Evolutionary conservation across 2,113 vertebrate genomes (phyloP), one percentile per base, ranked within the genome.

Genomic region (Prinia subflava): DNA sequence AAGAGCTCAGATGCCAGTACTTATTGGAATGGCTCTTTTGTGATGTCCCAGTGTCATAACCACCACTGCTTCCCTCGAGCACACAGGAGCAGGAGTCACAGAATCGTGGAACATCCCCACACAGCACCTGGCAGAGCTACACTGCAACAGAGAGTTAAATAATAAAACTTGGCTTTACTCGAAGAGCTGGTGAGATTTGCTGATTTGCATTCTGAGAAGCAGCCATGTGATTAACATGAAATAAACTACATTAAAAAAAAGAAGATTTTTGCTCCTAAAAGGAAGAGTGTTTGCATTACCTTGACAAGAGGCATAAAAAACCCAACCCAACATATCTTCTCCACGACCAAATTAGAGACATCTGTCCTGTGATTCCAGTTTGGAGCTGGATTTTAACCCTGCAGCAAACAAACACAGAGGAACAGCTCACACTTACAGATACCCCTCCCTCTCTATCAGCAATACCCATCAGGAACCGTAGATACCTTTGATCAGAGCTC

Each of bases 401-500:
- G 37, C 44, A 78, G 44, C 18, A 79, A 92, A 65, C 33, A 62
- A n/a, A 65, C 10, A 15, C 18, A 64, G 60, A 74, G 50, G 35
- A 89, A 31, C 46, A 68, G 64, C 73, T 73, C 63, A 19, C 69
- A 22, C 57, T 50, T 15, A 37, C 12, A 75, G 42, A 70, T 1
- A 41, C n/a, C 33, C 50, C 75, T 85, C 85, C 78, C 63, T 55
- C 55, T 33, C 85, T 75, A 80, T 70, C 90, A 67, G 64, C 28
- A 67, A 10, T 1, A 47, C 11, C 80, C 59, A 74, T 59, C 62
- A 63, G 83, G 71, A 93, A 55, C 33, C 9, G 44, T 46, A 64
- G 31, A 6, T 17, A 62, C 81, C 78, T 95, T 92, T 96, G 96
- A 96, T 93, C 49, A 78, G 69, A 94, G 68, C 71, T 94, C 80